These are phyloP conservation scores for Axinella damicornis DNA, from an alignment of 37 sponge, comb jelly and placozoan genomes.

Conservation along the genomic window DNA sequence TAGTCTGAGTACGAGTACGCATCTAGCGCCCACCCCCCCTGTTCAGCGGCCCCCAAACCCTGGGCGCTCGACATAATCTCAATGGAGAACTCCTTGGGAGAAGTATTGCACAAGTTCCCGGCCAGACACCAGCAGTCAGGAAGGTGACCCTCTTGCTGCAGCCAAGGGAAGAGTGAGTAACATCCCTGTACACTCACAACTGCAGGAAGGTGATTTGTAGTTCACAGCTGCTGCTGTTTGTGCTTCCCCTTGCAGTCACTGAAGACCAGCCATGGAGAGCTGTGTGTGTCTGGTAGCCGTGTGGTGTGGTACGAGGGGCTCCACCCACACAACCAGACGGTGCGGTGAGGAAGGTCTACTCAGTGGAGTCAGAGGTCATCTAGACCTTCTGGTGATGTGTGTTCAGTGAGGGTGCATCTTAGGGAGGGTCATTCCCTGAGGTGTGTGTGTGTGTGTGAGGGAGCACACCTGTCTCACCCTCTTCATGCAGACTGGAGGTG, in stretches of 20 bases:
- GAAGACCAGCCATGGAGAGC: constrained; percentile 40
- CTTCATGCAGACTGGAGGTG: constrained; percentile 54
- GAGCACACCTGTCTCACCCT: constrained; percentile 43
- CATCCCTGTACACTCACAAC: too few species aligned
- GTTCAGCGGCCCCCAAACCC: too few species aligned
- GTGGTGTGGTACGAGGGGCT: constrained; percentile 64
- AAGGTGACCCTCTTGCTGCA: not conserved
- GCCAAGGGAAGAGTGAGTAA: too few species aligned
- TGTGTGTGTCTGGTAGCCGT: constrained; percentile 29
- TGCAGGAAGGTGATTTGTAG: too few species aligned
- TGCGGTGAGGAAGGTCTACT: constrained; percentile 56
- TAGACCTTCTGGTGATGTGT: constrained; percentile 73
- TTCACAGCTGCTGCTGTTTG: too few species aligned
- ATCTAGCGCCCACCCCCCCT: too few species aligned
- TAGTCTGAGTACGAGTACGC: too few species aligned
- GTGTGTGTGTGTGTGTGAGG: constrained; percentile 60
- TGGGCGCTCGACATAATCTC: too few species aligned
- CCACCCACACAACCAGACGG: constrained; percentile 5
- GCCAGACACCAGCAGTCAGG: not conserved
- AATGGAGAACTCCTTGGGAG: too few species aligned
- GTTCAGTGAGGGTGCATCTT: constrained; percentile 4
- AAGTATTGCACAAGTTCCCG: not conserved
- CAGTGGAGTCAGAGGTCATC: constrained; percentile 16
- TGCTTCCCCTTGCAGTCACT: not conserved
- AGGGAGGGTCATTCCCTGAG: not conserved